Conservation (phyloP, 2,113 vertebrate genomes). For the Chaenocephalus aceratus region DNA sequence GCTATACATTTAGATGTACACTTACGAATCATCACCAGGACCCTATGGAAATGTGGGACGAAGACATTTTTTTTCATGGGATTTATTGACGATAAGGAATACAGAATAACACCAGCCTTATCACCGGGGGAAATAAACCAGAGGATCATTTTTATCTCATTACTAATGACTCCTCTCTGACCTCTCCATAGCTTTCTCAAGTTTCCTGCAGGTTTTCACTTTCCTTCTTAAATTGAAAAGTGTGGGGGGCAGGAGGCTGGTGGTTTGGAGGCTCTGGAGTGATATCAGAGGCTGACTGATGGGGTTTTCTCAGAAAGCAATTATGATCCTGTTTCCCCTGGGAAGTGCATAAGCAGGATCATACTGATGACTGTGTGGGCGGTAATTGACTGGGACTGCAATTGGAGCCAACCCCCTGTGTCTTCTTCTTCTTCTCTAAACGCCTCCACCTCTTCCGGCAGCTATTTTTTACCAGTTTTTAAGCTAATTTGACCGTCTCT, state of each 20-base stretch:
- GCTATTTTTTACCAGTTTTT: no score
- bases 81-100: background rate
- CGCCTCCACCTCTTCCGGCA: background rate
- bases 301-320: conserved; percentile 59
- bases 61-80: background rate
- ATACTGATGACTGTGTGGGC: conserved; percentile 62
- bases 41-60: background rate
- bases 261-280: conserved; percentile 25
- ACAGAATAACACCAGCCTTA: background rate
- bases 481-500: no score
- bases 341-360: conserved; percentile 53
- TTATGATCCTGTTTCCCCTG: conserved; percentile 50
- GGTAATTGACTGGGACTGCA: conserved; percentile 48
- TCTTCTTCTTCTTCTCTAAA: conserved; percentile 32
- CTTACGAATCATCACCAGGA: background rate
- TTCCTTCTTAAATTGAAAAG: background rate
- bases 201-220: background rate
- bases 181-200: background rate
- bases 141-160: background rate
- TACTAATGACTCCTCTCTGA: background rate
- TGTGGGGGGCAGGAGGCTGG: conserved; percentile 2
- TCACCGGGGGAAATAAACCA: background rate
- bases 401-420: conserved; percentile 11
- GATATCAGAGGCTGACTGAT: conserved; percentile 52
- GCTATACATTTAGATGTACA: background rate